These are phyloP conservation scores for Microcebus murinus DNA, from an alignment of 2,113 vertebrate species.

Conservation along the genomic window DNA sequence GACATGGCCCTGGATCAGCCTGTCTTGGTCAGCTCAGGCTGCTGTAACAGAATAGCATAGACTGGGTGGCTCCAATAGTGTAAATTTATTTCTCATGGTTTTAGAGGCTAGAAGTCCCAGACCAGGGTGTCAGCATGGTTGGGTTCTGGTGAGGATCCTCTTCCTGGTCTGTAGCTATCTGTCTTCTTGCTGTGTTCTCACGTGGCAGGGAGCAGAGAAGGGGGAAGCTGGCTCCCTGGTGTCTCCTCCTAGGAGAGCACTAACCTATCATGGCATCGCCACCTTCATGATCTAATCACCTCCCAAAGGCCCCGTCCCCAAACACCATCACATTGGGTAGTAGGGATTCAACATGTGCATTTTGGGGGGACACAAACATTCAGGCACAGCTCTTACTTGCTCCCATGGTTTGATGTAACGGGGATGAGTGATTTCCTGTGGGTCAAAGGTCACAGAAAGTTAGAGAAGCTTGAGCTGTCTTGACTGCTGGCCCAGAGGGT, in stretches of 20 bases:
- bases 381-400: not conserved
- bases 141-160: not conserved
- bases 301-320: not conserved
- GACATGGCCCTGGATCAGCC: not conserved
- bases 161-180: not conserved
- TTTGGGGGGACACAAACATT: not conserved
- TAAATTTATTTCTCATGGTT: not conserved
- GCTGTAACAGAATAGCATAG: not conserved
- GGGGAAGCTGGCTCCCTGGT: not conserved
- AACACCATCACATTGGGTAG: not conserved
- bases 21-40: not conserved
- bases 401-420: not conserved
- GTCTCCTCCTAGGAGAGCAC: not conserved
- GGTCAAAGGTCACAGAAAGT: not conserved
- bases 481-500: not conserved
- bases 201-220: not conserved
- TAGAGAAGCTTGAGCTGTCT: not conserved
- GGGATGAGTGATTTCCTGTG: not conserved
- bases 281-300: not conserved
- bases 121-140: not conserved
- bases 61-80: not conserved
- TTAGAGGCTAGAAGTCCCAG: not conserved
- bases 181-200: not conserved
- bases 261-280: not conserved
- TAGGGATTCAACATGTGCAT: not conserved